Evolutionary conservation across 2,888 invertebrate genomes (phyloP), one percentile per base, ranked within the genome.

Genomic region (Sipha maydis): DNA sequence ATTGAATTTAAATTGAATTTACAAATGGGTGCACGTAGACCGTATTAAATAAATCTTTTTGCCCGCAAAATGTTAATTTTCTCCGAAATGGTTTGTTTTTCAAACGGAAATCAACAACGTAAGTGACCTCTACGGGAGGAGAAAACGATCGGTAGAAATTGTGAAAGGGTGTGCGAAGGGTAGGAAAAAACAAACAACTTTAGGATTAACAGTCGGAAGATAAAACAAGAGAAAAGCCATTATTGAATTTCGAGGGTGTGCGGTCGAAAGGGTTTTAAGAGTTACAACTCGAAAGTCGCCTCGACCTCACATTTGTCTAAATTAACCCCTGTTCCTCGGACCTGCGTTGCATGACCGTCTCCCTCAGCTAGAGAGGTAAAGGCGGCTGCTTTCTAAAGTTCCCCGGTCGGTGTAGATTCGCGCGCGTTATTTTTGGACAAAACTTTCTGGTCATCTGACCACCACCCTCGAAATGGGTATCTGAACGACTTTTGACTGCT

Each of bases 241-340:
- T 88, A 88, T 88, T 82, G 88, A 82, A 88, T 88, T 82, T 75
- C 75, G 67, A 88, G 88, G 82, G 88, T 80, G 75, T 79, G 85
- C 73, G 79, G 86, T 86, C 88, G 88, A 82, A 88, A 88, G 88
- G 88, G 88, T 88, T 88, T 88, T 88, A 88, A 82, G 88, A 88
- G 88, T 80, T 88, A 75, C 88, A 75, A 41, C 86, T 80, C 41
- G 79, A 80, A 73, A 79, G 79, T 79, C 86, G 86, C 67, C 9
- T 31, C 80, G 82, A 88, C 88, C 88, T 75, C 88, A 82, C 88
- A 88, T 88, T 88, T 88, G 88, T 88, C 88, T 88, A 80, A 88
- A 88, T 88, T 88, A 88, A 80, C 77, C 48, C 48, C 48, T 11
- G 14, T 14, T 48, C 14, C 48, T 11, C 48, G 28, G 21, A 48